Base-by-base conservation (phyloP, 2,888 invertebrate species). In the Drosophila diplacantha region DNA sequence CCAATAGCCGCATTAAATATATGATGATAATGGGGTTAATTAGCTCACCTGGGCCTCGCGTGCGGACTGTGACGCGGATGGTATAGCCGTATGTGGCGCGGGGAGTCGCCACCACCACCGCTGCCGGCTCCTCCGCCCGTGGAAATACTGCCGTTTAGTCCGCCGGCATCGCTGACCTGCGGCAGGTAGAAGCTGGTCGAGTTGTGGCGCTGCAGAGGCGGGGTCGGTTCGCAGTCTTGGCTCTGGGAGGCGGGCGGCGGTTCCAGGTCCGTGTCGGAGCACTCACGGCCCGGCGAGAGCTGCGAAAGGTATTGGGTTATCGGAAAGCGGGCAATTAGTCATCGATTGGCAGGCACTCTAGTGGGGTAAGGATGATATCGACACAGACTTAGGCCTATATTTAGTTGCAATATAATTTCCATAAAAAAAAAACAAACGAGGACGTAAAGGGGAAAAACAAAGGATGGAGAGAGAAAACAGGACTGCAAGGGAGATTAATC, bases 161-260 rank as follows among this genome's bases (percentile, higher is more conserved):
- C 75, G 26, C 71, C 71, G 22, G 68, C 67, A 39, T 83, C 84
- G 64, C 87, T 90, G 78, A 91, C 89, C 63, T 93, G 92, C 64
- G 95, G 94, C 87, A 94, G 92, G 90, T 96, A 96, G 90, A 96
- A 93, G 89, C 96, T 96, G 80, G 92, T 94, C 61, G 96, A 96
- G 82, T 95, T 95, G 84, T 94, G 93, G 77, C 96, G 91, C 89
- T 95, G 95, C 73, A 95, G 89, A 57, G 95, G 95, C 47, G 96
- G 96, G 75, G 96, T 96, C 9, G 96, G 96, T 89, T 96, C 96
- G 89, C 96, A 96, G 91, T 96, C 96, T 80, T 95, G 94, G 52
- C 95, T 95, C 89, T 96, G 96, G 50, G 95, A 95, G 49, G 95
- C 96, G 31, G 94, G 94, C 93, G 94, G 95, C n/a, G 95, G 94